phyloP scores from a whole-genome alignment of 1,140 invertebrate genomes.

The Eumeta japonica region DNA sequence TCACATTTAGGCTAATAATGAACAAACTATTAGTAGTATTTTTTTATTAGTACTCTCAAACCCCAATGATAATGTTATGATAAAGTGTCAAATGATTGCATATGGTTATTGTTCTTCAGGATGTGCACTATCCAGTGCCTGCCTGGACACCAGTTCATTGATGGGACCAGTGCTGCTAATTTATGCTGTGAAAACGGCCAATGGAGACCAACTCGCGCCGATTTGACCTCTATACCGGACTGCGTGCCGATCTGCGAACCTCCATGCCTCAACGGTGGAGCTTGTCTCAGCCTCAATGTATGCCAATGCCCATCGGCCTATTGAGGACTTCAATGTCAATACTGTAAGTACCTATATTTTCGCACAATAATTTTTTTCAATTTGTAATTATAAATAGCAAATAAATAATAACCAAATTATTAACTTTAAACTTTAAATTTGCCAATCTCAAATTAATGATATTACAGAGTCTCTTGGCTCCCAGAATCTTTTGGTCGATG shows the following conservation, averaged over 20 bases:
- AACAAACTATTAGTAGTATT: constrained; percentile 50
- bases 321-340: constrained; percentile 74
- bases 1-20: too few species aligned
- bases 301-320: constrained; percentile 75
- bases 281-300: constrained; percentile 70
- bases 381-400: too few species aligned
- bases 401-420: too few species aligned
- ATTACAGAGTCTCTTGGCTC: too few species aligned
- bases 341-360: constrained; percentile 72
- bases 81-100: too few species aligned
- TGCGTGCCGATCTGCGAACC: constrained; percentile 71
- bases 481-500: too few species aligned
- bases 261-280: constrained; percentile 73
- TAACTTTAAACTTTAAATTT: too few species aligned
- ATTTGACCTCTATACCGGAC: constrained; percentile 63
- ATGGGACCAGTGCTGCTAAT: constrained; percentile 63
- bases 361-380: too few species aligned
- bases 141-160: constrained; percentile 65
- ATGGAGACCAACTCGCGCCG: constrained; percentile 62
- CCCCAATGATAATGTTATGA: constrained; percentile 62
- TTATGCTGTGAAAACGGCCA: constrained; percentile 64
- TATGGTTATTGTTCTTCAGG: constrained; percentile 58
- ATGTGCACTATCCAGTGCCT: constrained; percentile 65
- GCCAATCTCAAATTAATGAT: too few species aligned
- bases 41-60: too few species aligned